Conservation (phyloP, 2,888 invertebrate species). For the Crocallis elinguaria region DNA sequence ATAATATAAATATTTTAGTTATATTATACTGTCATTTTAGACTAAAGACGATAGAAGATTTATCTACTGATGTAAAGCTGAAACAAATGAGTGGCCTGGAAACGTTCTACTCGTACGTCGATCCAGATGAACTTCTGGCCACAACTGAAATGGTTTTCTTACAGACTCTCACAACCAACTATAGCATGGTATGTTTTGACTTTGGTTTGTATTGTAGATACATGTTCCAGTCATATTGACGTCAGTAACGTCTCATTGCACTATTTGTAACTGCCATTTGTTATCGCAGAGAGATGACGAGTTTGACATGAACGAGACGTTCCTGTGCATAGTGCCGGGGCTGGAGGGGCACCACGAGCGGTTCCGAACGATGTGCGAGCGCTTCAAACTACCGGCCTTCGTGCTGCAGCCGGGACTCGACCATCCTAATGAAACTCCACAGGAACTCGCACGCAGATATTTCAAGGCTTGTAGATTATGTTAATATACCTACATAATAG, state of each 20-base stretch:
- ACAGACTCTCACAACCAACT: conserved; percentile 28
- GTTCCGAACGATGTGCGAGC: conserved; percentile 45
- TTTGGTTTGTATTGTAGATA: background rate
- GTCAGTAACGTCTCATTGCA: background rate
- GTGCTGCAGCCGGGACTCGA: conserved; percentile 57
- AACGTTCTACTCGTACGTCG: conserved; percentile 53
- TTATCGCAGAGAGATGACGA: background rate
- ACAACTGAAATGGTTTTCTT: conserved; percentile 54
- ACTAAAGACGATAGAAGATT: conserved; percentile 27
- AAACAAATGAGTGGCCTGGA: conserved; percentile 43
- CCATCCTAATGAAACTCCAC: conserved; percentile 41
- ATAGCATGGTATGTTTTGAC: conserved; percentile 12
- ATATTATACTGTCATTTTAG: too few relatives aligned
- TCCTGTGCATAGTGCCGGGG: conserved; percentile 21
- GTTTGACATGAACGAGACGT: background rate
- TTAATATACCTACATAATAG: too few relatives aligned
- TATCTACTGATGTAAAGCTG: background rate
- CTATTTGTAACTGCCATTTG: background rate
- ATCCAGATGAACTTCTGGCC: conserved; percentile 60
- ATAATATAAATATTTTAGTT: too few relatives aligned
- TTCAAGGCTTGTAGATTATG: too few relatives aligned
- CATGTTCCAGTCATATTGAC: background rate
- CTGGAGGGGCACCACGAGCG: conserved; percentile 18
- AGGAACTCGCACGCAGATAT: conserved; percentile 47
- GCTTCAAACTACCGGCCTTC: conserved; percentile 54